These are phyloP conservation scores for Taurulus bubalis DNA, from an alignment of 2,113 vertebrate species.

Conservation along the genomic window DNA sequence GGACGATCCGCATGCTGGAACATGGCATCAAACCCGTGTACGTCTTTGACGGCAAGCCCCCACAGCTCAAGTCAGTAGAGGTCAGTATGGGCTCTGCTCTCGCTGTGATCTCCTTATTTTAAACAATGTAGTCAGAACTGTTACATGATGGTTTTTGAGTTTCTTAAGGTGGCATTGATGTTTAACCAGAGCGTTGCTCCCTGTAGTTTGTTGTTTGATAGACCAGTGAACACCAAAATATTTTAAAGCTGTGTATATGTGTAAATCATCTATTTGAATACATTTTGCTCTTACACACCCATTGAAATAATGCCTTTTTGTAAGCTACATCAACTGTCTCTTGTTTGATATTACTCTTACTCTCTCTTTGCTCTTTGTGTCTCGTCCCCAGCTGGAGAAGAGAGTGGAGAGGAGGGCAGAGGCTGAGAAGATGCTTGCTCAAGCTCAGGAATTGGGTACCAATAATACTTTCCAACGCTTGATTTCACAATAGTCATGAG, in stretches of 20 bases:
- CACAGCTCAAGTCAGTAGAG: slow-evolving; percentile 93
- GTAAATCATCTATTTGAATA: background rate
- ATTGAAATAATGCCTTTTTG: background rate
- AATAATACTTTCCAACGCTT: background rate
- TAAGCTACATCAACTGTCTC: background rate
- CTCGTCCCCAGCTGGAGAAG: slow-evolving; percentile 84
- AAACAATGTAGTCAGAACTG: background rate
- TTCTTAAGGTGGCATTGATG: background rate
- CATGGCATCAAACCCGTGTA: slow-evolving; percentile 95
- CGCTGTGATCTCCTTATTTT: background rate
- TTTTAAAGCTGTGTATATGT: background rate
- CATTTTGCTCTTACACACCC: background rate
- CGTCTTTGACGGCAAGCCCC: slow-evolving; percentile 96
- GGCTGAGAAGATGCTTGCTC: slow-evolving; percentile 91
- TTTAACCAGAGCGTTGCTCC: background rate
- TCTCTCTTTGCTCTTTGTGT: background rate
- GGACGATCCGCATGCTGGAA: slow-evolving; percentile 97
- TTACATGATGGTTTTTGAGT: background rate
- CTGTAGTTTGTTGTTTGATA: background rate
- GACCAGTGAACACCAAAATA: background rate
- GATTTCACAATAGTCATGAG: background rate
- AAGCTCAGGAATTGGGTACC: slow-evolving; percentile 90
- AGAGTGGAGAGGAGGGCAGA: slow-evolving; percentile 92
- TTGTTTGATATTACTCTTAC: background rate
- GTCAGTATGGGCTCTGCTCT: slow-evolving; percentile 68